These are phyloP conservation scores for Eristalinus aeneus DNA, from an alignment of 2,888 invertebrate genomes.

Conservation along the genomic window DNA sequence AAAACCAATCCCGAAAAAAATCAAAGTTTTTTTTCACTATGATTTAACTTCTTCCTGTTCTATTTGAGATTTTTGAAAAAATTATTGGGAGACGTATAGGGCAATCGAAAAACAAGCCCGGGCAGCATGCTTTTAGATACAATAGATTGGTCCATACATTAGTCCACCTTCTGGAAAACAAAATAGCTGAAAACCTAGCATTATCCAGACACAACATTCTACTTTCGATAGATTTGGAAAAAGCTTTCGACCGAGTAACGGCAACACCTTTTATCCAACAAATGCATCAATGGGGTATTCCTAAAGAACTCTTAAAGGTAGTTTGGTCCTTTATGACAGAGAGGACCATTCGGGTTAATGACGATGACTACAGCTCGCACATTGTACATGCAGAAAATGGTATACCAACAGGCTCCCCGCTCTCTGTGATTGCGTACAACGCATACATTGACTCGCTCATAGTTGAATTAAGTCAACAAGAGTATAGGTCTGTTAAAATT, in stretches of 20 bases:
- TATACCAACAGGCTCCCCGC: slow-evolving; percentile 1
- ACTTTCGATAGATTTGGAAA: not conserved
- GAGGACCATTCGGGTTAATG: not conserved
- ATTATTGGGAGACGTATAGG: slow-evolving; percentile 2
- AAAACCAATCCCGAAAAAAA: not conserved
- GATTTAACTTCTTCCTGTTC: not conserved
- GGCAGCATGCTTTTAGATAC: slow-evolving; percentile 1
- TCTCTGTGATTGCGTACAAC: slow-evolving; percentile 13
- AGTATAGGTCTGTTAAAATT: too few species aligned
- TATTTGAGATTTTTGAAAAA: slow-evolving; percentile 9
- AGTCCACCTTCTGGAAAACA: not conserved
- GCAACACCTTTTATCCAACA: not conserved
- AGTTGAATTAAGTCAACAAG: not conserved
- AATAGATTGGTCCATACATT: slow-evolving; percentile 7
- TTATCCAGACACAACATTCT: not conserved
- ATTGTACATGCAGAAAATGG: slow-evolving; percentile 26
- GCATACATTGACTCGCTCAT: slow-evolving; percentile 3
- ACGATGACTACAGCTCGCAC: too few species aligned
- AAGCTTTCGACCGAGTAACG: slow-evolving; percentile 6
- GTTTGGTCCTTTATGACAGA: not conserved
- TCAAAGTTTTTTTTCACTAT: not conserved
- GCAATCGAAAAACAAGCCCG: not conserved
- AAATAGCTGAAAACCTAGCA: not conserved
- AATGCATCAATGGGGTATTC: not conserved
- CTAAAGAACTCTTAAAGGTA: not conserved